Base-by-base conservation (phyloP, 1,140 invertebrate species). In the Lasaia peninsularis region DNA sequence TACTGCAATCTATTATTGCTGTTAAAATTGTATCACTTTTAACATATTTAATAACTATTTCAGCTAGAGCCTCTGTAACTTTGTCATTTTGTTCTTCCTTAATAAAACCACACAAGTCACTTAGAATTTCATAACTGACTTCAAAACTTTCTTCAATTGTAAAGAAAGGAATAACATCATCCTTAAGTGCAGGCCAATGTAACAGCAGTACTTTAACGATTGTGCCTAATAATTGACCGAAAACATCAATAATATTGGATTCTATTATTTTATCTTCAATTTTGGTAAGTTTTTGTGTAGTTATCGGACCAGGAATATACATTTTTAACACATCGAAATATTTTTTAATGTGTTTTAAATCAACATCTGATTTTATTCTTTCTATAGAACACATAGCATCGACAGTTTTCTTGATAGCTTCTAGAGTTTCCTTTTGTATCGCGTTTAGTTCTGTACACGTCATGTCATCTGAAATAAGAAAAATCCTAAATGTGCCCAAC, bases 261-360 rank as follows among this genome's bases (percentile, higher is more conserved):
- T 57, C 48, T 2, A 84, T 12, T 0, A 72, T n/a, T 5, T 55
- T 62, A 0, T 61, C 58, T 9, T 89, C 85, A 3, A 57, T 24
- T 12, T 62, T 58, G 21, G 53, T 63, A 1, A 94, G 78, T 69
- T 92, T 93, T 69, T 94, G 92, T 11, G 91, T 81, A 0, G 93
- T 94, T 21, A 92, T 56, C 1, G 92, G 91, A 0, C 93, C 92
- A 0, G 94, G 93, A 16, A 94, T 83, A 56, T 77, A 55, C 10
- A 28, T 14, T 55, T 20, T 55, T 10, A 54, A 2, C 10, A 1
- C 6, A 37, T 54, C 21, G 12, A 54, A 21, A 37, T 35, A 74
- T 14, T 68, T 48, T 2, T 65, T 35, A 10, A 91, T 10, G 1
- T 48, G 81, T 64, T n/a, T 89, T 60, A 61, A 48, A 51, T 89